Base-by-base conservation (phyloP, 2,888 invertebrate species). In the Stenchaetothrips biformis region DNA sequence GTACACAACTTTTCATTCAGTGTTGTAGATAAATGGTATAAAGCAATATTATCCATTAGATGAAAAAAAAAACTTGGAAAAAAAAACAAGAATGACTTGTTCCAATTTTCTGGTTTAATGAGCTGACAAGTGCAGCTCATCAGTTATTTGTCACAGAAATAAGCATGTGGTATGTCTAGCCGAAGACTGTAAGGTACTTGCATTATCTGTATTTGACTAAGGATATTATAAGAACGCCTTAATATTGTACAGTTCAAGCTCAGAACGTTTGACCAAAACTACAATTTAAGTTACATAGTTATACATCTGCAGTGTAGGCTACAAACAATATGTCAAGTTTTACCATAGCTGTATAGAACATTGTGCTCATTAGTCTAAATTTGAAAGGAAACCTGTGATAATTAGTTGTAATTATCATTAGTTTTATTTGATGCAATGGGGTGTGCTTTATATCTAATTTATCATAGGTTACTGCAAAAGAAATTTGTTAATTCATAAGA, bases 1-100 rank as follows among this genome's bases (percentile, higher is more conserved):
- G 67, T 67, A 67, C 67, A 67, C 67, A 67, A 21, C 67, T 67
- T 67, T 67, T 21, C 18, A 67, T 67, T 67, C 67, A 67, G 67
- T 67, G 67, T 67, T 67, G 67, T 67, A 67, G 67, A 67, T 67
- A 67, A 67, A 67, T 67, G 67, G 67, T 67, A 67, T 67, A 67
- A 67, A 67, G 67, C 67, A 67, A 67, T 67, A 67, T 67, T 67
- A 67, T 21, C 67, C 67, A 67, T 67, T 67, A 67, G 67, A 67
- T 67, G 67, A 67, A 67, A 67, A 67, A 67, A 67, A 67, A 67
- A 67, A 67, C n/a, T 21, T 67, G n/a, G n/a, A 21, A 21, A 67
- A 21, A 67, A 67, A 67, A 67, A 67, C 67, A 67, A 67, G 67
- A 67, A 67, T 67, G 67, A 67, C 67, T 67, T 67, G 67, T 67